A percentile compares a stretch with the other conserved stretches of the same genome.
phyloP scores from a whole-genome alignment of 2,888 invertebrate species.

The Agelastica alni region DNA sequence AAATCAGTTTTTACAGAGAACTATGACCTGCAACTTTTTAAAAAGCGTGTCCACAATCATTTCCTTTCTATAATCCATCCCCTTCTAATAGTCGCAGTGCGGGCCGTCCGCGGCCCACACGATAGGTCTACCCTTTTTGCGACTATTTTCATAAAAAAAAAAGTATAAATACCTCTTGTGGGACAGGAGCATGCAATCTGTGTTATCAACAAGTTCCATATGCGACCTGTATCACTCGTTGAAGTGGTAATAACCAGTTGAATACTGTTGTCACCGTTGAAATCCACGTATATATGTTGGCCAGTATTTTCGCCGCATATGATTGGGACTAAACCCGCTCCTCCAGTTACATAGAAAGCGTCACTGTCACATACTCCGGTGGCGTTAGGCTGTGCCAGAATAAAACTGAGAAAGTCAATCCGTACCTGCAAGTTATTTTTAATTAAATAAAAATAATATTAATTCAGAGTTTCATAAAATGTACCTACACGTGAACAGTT shows the following conservation, averaged over 20 bases:
- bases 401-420: slow-evolving; percentile 75
- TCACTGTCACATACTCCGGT: slow-evolving; percentile 73
- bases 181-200: slow-evolving; percentile 75
- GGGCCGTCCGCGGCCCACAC: too few species aligned
- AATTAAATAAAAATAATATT: too few species aligned
- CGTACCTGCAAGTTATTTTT: slow-evolving; percentile 66
- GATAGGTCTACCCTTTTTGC: too few species aligned
- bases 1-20: too few species aligned
- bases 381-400: slow-evolving; percentile 71
- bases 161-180: slow-evolving; percentile 67
- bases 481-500: too few species aligned
- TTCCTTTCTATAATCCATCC: too few species aligned
- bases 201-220: slow-evolving; percentile 75
- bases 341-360: slow-evolving; percentile 69
- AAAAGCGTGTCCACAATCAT: too few species aligned
- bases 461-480: too few species aligned
- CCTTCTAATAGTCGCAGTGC: too few species aligned
- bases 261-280: slow-evolving; percentile 68
- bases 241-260: slow-evolving; percentile 65
- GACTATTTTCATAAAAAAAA: too few species aligned
- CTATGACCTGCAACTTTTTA: too few species aligned
- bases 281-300: slow-evolving; percentile 76
- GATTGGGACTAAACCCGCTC: slow-evolving; percentile 70
- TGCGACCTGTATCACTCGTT: slow-evolving; percentile 62
- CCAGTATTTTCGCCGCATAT: slow-evolving; percentile 82